A percentile compares a stretch with the other conserved stretches of the same genome.
Conservation (phyloP, 1,140 invertebrate species). For the Philopotamus ludificatus region DNA sequence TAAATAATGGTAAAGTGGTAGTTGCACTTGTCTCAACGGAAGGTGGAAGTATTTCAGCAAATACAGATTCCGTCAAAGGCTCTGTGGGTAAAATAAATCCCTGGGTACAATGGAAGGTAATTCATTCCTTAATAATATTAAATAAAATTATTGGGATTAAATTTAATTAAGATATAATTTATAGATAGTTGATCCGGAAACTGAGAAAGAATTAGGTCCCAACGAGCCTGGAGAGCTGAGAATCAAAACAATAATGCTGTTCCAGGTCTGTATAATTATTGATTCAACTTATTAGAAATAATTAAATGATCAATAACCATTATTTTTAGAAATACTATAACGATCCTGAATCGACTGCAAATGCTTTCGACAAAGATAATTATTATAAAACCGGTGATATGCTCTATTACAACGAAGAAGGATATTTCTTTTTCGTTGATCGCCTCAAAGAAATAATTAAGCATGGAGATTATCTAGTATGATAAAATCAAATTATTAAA, state of each 20-base stretch:
- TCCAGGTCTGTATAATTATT: slow-evolving; percentile 11
- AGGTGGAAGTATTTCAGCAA: neutral
- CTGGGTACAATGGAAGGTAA: slow-evolving; percentile 10
- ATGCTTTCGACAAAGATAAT: slow-evolving; percentile 62
- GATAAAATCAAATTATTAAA: neutral
- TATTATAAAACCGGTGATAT: slow-evolving; percentile 78
- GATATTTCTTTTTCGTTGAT: slow-evolving; percentile 64
- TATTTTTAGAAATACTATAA: slow-evolving; percentile 61
- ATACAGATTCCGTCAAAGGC: neutral
- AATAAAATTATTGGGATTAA: neutral
- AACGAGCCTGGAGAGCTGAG: slow-evolving; percentile 47
- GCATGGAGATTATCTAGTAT: slow-evolving; percentile 67
- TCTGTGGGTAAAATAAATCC: neutral
- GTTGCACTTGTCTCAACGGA: neutral
- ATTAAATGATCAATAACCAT: no score
- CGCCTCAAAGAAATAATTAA: slow-evolving; percentile 72
- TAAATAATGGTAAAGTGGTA: neutral
- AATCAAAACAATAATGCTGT: slow-evolving; percentile 34
- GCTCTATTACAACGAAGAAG: slow-evolving; percentile 66
- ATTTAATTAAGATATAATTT: neutral
- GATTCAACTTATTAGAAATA: neutral
- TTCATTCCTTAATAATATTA: neutral
- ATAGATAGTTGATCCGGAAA: slow-evolving; percentile 41
- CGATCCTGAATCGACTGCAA: slow-evolving; percentile 61
- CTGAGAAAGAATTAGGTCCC: slow-evolving; percentile 44